phyloP scores from a whole-genome alignment of 1,140 invertebrate genomes.

The Trichoplusia ni region DNA sequence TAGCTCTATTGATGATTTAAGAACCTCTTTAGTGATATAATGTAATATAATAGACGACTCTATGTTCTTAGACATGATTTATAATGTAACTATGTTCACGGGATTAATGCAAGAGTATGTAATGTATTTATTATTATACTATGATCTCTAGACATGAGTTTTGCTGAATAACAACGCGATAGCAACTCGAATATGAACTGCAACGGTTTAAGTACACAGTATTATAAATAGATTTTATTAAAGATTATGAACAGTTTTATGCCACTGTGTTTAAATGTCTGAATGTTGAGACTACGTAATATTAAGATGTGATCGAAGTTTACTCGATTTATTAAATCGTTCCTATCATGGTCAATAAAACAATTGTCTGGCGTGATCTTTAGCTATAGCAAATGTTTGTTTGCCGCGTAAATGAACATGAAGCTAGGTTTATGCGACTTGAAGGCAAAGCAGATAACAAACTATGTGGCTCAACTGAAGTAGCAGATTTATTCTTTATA shows the following conservation, averaged over 20 bases:
- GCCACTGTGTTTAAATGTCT: constrained; percentile 19
- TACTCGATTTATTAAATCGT: too few species aligned
- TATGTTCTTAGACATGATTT: constrained; percentile 24
- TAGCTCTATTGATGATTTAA: constrained; percentile 30
- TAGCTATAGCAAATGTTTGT: too few species aligned
- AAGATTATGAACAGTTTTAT: constrained; percentile 10
- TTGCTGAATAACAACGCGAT: constrained; percentile 10
- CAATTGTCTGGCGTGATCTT: too few species aligned
- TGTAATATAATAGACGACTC: constrained; percentile 20
- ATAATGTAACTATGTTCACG: constrained; percentile 13
- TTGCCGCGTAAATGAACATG: too few species aligned
- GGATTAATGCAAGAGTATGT: constrained; percentile 31
- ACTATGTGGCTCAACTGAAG: too few species aligned
- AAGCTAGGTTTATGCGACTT: too few species aligned
- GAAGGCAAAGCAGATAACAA: too few species aligned
- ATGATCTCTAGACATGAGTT: constrained; percentile 37
- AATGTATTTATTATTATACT: constrained; percentile 37
- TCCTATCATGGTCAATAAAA: too few species aligned
- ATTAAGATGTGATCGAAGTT: too few species aligned
- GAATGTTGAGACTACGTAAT: neutral
- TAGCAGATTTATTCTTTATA: too few species aligned
- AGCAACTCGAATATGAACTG: constrained; percentile 52
- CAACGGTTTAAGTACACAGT: constrained; percentile 31
- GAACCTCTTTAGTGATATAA: constrained; percentile 41
- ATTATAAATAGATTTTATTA: constrained; percentile 28